phyloP scores from a whole-genome alignment of 2,888 invertebrate species.

The Glyphotaelius pellucidus region DNA sequence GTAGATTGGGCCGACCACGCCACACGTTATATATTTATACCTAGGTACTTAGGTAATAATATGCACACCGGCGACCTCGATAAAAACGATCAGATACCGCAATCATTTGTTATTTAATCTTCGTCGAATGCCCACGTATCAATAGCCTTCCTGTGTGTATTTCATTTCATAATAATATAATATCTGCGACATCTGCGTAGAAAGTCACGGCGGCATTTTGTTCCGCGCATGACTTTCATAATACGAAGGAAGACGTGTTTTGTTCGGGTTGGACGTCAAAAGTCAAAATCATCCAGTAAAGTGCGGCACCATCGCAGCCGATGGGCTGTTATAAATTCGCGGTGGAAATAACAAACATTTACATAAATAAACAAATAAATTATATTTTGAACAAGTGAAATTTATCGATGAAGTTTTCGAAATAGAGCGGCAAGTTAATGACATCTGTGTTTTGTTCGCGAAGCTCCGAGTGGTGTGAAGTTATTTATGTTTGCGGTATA shows the following conservation, averaged over 20 bases:
- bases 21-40: neutral
- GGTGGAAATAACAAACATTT: neutral
- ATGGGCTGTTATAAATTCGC: neutral
- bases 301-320: neutral
- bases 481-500: conserved; percentile 5
- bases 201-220: neutral
- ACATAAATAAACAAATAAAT: neutral
- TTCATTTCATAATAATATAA: conserved; percentile 20
- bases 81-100: neutral
- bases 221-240: conserved; percentile 28
- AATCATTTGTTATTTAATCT: conserved; percentile 27
- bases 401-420: neutral
- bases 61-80: neutral
- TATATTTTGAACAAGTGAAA: neutral
- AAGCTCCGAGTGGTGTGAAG: neutral
- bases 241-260: conserved; percentile 38
- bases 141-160: neutral
- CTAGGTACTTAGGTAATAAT: neutral
- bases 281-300: neutral
- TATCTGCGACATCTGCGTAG: neutral
- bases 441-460: neutral
- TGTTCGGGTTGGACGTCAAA: neutral
- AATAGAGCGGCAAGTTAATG: conserved; percentile 18
- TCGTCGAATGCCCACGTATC: neutral
- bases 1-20: neutral